phyloP scores from a whole-genome alignment of 2,888 invertebrate genomes.

The Drosophila peninsularis region DNA sequence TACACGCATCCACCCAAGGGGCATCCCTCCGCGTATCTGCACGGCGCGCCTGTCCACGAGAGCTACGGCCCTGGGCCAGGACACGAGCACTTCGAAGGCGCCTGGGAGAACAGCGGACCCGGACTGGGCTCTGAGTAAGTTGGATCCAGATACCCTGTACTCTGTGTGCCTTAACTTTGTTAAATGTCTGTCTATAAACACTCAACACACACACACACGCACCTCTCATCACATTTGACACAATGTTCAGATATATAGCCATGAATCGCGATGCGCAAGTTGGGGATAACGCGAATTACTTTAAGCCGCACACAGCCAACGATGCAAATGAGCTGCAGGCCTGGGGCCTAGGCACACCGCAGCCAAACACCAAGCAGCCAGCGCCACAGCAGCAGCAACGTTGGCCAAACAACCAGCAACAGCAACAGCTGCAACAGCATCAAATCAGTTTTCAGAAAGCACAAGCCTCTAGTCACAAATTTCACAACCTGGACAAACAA shows the following conservation, averaged over 20 bases:
- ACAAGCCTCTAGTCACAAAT: conserved; percentile 84
- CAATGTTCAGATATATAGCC: conserved; percentile 86
- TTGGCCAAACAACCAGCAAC: conserved; percentile 68
- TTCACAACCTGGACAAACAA: conserved; percentile 79
- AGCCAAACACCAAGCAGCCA: conserved; percentile 60
- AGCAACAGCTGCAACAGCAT: conserved; percentile 55
- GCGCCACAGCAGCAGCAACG: conserved; percentile 48
- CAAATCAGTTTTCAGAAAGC: conserved; percentile 68
- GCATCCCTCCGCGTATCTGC: conserved; percentile 81
- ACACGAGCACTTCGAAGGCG: conserved; percentile 86
- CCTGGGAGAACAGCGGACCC: conserved; percentile 88
- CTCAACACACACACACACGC: conserved; percentile 17
- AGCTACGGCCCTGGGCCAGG: conserved; percentile 75
- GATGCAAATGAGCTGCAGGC: conserved; percentile 87
- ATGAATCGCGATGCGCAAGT: conserved; percentile 87
- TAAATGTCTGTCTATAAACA: conserved; percentile 56
- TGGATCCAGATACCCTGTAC: background rate
- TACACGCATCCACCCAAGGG: conserved; percentile 84
- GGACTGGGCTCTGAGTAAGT: conserved; percentile 88
- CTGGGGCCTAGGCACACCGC: conserved; percentile 87
- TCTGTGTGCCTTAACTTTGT: conserved; percentile 42
- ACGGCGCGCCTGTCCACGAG: conserved; percentile 82
- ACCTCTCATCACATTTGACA: conserved; percentile 18
- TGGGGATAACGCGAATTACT: conserved; percentile 83
- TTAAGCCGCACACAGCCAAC: conserved; percentile 85